phyloP scores from a whole-genome alignment of 2,888 invertebrate genomes.

The Sphinx pinastri region DNA sequence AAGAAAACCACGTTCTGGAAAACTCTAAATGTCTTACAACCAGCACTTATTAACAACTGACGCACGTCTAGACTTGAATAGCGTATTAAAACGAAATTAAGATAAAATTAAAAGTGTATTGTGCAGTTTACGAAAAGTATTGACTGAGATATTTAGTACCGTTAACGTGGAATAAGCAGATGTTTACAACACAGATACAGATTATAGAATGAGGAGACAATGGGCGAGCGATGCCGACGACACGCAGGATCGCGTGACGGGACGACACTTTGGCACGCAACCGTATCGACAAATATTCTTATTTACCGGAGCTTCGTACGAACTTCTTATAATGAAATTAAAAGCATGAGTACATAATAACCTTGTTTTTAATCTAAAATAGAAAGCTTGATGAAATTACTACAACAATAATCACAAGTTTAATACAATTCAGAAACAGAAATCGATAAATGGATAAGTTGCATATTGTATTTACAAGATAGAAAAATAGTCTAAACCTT shows the following conservation, averaged over 20 bases:
- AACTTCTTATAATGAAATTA: too few species aligned
- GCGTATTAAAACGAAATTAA: background rate
- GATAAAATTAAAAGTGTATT: background rate
- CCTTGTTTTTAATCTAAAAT: too few species aligned
- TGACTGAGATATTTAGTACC: background rate
- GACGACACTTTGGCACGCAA: conserved; percentile 1
- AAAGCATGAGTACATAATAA: too few species aligned
- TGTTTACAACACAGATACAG: background rate
- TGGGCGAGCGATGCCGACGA: conserved; percentile 9
- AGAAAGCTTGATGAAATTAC: too few species aligned
- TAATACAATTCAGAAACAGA: too few species aligned
- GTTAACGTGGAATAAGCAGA: background rate
- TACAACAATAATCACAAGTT: too few species aligned
- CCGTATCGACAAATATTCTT: conserved; percentile 2
- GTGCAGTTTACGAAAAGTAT: background rate
- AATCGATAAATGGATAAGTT: too few species aligned
- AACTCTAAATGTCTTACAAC: background rate
- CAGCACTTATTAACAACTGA: background rate
- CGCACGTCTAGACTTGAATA: background rate
- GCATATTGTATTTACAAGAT: too few species aligned
- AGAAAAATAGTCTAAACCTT: too few species aligned
- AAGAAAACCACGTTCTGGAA: background rate
- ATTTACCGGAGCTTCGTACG: background rate
- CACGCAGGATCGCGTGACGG: conserved; percentile 9
- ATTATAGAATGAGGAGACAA: conserved; percentile 11